A percentile compares a stretch with the other conserved stretches of the same genome.
Evolutionary conservation across 2,888 invertebrate species (phyloP).

Genomic region (Nemapogon koenigi): DNA sequence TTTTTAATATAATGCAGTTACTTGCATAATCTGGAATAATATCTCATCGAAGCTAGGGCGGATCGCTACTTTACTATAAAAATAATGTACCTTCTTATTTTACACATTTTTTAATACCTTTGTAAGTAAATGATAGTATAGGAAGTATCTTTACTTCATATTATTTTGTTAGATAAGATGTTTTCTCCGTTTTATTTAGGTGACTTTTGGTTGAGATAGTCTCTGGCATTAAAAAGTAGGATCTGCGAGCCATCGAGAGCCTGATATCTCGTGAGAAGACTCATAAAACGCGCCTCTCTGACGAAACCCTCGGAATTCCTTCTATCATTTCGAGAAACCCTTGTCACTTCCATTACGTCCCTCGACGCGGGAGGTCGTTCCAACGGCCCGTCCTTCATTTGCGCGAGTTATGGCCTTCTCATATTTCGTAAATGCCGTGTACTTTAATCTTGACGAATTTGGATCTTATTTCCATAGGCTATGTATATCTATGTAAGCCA

Average conservation of each 20-base stretch:
- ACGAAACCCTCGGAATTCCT: conserved; percentile 44
- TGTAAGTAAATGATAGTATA: too few relatives aligned
- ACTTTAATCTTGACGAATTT: conserved; percentile 30
- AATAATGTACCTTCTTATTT: too few relatives aligned
- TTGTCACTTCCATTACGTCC: conserved; percentile 58
- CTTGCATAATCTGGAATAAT: too few relatives aligned
- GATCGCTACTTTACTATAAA: too few relatives aligned
- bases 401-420: conserved; percentile 46
- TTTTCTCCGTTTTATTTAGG: too few relatives aligned
- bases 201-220: conserved; percentile 7
- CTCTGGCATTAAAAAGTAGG: conserved; percentile 4
- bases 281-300: conserved; percentile 46
- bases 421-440: conserved; percentile 47
- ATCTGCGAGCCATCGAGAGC: conserved; percentile 22
- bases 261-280: conserved; percentile 37
- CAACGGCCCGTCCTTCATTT: conserved; percentile 51
- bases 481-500: too few relatives aligned
- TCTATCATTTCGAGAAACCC: conserved; percentile 55
- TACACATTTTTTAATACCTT: too few relatives aligned
- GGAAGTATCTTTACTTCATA: too few relatives aligned
- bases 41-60: too few relatives aligned
- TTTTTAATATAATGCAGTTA: too few relatives aligned
- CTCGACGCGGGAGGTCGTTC: conserved; percentile 37
- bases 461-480: conserved; percentile 6
- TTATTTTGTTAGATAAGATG: too few relatives aligned